Conservation (phyloP, 2,888 invertebrate genomes). For the Lycocerus yunnanus region DNA sequence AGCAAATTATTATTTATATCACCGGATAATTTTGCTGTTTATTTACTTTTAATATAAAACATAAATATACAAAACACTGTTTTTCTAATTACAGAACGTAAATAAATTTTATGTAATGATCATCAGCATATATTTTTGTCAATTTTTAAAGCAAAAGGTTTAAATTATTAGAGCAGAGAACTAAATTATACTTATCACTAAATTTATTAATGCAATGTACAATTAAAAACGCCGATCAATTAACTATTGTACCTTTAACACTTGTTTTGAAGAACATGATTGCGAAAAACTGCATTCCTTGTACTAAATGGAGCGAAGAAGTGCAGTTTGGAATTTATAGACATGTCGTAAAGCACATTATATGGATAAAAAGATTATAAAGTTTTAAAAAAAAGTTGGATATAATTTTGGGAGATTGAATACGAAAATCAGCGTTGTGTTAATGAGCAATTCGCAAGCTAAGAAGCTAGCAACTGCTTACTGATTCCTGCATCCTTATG, state of each 20-base stretch:
- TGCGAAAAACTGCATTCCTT: conserved; percentile 24
- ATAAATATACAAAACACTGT: neutral
- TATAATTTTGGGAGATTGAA: conserved; percentile 23
- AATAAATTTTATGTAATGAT: neutral
- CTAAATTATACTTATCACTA: conserved; percentile 1
- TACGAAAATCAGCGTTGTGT: conserved; percentile 35
- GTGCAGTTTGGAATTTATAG: conserved; percentile 35
- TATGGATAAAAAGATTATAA: conserved; percentile 21
- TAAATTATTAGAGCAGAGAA: neutral
- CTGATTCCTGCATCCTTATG: conserved; percentile 24
- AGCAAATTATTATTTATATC: neutral
- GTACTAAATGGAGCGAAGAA: conserved; percentile 25
- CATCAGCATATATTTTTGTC: neutral
- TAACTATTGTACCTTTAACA: conserved; percentile 17
- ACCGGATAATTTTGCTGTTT: neutral
- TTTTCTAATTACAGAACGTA: neutral
- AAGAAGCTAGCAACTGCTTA: conserved; percentile 23
- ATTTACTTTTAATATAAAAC: neutral
- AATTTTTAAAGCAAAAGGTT: neutral
- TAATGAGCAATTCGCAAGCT: conserved; percentile 50
- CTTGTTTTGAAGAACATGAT: conserved; percentile 17
- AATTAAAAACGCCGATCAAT: conserved; percentile 21
- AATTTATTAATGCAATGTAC: conserved; percentile 17
- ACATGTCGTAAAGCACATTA: conserved; percentile 31
- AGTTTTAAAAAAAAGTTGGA: conserved; percentile 17